A percentile compares a stretch with the other conserved stretches of the same genome.
Evolutionary conservation across 2,113 vertebrate genomes (phyloP).

Genomic region (Galbula dea): DNA sequence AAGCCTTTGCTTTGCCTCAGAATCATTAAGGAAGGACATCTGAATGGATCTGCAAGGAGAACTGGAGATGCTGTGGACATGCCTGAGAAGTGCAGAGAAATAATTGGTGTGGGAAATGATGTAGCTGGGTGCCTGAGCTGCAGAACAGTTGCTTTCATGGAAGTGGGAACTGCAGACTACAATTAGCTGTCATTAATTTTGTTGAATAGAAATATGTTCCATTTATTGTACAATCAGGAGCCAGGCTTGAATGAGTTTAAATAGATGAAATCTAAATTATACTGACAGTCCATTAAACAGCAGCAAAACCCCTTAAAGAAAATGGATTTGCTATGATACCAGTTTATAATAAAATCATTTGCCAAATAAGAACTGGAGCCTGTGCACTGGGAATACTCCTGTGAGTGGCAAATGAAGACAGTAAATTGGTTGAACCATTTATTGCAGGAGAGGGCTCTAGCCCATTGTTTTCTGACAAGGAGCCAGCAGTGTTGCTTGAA

Average conservation of each 20-base stretch:
- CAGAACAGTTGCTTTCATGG: conserved; percentile 66
- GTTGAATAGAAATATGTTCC: conserved; percentile 79
- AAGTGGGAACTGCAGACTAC: conserved; percentile 66
- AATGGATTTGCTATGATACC: conserved; percentile 75
- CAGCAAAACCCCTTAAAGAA: conserved; percentile 72
- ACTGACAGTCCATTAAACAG: conserved; percentile 81
- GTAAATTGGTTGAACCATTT: conserved; percentile 66
- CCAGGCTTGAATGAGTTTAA: conserved; percentile 77
- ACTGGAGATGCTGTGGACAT: neutral
- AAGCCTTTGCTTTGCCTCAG: neutral
- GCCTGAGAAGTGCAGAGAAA: conserved; percentile 21
- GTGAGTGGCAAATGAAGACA: conserved; percentile 53
- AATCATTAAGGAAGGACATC: neutral
- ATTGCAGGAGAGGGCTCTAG: conserved; percentile 47
- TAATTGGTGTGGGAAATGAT: conserved; percentile 67
- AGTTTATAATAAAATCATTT: conserved; percentile 76
- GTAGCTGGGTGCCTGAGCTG: conserved; percentile 52
- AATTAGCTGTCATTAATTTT: conserved; percentile 82
- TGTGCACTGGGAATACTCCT: conserved; percentile 37
- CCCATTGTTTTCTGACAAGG: conserved; percentile 48
- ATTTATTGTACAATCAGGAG: conserved; percentile 78
- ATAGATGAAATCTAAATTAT: conserved; percentile 82
- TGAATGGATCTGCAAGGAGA: neutral
- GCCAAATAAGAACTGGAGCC: conserved; percentile 58
- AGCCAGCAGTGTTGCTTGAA: conserved; percentile 55